Base-by-base conservation (phyloP, 1,140 invertebrate genomes). In the Plutomurus gul region DNA sequence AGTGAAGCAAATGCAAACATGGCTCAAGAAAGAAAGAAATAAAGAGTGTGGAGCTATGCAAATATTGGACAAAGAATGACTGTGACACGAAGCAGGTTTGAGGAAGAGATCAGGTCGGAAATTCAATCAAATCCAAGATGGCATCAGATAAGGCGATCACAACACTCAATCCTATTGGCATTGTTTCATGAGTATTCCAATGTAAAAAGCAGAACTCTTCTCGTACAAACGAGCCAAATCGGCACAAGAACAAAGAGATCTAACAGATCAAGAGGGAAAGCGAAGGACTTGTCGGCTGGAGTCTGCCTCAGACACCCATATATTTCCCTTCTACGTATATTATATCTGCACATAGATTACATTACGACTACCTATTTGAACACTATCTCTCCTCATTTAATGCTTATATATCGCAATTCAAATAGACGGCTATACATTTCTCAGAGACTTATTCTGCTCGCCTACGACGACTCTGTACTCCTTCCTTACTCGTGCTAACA, bases 61-160 rank as follows among this genome's bases (percentile, higher is more conserved):
- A 65, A 65, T 65, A 65, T 65, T 65, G 56, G 56, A 65, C 30
- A 65, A 65, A 65, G 56, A 65, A 65, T 65, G 56, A 65, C 30
- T 65, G 27, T 65, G 56, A 65, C 56, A 65, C 56, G 56, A 65
- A 65, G 56, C 30, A 65, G 56, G 56, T 65, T 65, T 65, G 56
- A 65, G 56, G 56, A 65, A 30, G 56, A 65, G 56, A 65, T 65
- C 56, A 65, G 56, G 56, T 65, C 56, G 56, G 56, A 76, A 60
- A 76, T 76, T 76, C 74, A 76, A 76, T 76, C 74, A 76, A 76
- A 76, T 76, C 49, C 47, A 56, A 46, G 36, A 72, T 72, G 43
- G 72, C 43, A 74, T 74, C 72, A 74, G 72, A 47, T 46, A 74
- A 74, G 72, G 40, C 40, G 72, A 74, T 74, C 72, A 74, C 27